These are phyloP conservation scores for Nipponacmea schrenckii DNA, from an alignment of 2,888 invertebrate genomes.

Conservation along the genomic window DNA sequence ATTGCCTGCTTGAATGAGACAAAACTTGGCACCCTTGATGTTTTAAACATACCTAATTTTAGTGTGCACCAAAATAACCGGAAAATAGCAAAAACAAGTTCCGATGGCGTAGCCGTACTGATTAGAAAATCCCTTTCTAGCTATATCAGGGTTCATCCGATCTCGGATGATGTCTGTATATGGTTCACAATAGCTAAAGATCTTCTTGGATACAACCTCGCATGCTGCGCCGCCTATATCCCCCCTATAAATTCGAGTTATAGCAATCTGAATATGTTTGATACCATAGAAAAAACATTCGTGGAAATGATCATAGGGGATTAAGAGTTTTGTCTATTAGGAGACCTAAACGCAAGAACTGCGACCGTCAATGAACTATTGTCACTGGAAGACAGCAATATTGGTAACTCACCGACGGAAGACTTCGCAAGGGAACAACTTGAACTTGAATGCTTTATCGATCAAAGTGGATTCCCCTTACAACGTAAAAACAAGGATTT, in stretches of 20 bases:
- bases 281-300: background rate
- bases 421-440: no score
- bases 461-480: background rate
- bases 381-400: background rate
- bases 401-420: background rate
- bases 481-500: background rate
- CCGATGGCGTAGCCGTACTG: background rate
- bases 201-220: background rate
- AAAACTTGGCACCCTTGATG: background rate
- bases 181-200: background rate
- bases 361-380: background rate
- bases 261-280: background rate
- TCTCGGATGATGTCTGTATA: background rate
- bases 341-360: background rate
- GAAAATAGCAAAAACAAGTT: background rate
- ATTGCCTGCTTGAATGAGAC: background rate
- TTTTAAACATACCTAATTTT: background rate
- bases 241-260: background rate
- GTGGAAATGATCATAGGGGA: background rate
- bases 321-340: background rate
- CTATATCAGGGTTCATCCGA: background rate
- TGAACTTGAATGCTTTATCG: background rate
- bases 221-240: background rate
- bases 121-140: background rate
- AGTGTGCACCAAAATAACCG: background rate